Base-by-base conservation (phyloP, 2,113 vertebrate genomes). In the Carassius carassius region DNA sequence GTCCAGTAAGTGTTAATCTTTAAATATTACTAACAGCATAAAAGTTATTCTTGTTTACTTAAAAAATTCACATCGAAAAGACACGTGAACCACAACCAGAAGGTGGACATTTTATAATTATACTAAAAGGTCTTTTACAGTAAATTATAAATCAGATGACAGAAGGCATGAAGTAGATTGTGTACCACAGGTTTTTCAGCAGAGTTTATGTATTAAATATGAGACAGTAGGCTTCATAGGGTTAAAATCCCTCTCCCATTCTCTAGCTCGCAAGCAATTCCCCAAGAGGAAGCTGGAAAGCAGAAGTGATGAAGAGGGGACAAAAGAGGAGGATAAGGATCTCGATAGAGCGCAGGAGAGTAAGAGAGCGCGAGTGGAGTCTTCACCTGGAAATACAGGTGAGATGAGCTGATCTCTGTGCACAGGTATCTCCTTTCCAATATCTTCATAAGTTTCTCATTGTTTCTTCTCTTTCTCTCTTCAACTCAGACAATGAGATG, bases 251-350 rank as follows among this genome's bases (percentile, higher is more conserved):
- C 69, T 60, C 5, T 67, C 19, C 25, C 86, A 23, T 63, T 47
- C 69, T 73, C 9, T 87, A 97, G 97, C 96, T 14, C 95, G 96
- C 84, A 98, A 98, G 87, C 96, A 96, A 91, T 91, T 97, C 67
- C 94, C 95, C 0, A 97, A 97, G 90, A 94, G 96, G 81, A 95
- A 94, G 85, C 89, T 96, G 13, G 87, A 93, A 12, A 86, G 86
- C 69, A 21, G 32, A 35, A 81, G 89, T 63, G 29, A 86, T 86
- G 82, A 82, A 1, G 90, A 92, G 72, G 86, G 69, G 35, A 83
- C 35, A 19, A 90, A 90, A 47, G 90, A 91, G 4, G 92, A 91
- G 2, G 51, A 85, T 16, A 60, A 41, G 0, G 86, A 83, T 58
- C 35, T 82, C 35, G 90, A 93, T 82, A 92, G 65, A 83, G 86